phyloP scores from a whole-genome alignment of 2,888 invertebrate species.

The Eucriotettix oculatus region DNA sequence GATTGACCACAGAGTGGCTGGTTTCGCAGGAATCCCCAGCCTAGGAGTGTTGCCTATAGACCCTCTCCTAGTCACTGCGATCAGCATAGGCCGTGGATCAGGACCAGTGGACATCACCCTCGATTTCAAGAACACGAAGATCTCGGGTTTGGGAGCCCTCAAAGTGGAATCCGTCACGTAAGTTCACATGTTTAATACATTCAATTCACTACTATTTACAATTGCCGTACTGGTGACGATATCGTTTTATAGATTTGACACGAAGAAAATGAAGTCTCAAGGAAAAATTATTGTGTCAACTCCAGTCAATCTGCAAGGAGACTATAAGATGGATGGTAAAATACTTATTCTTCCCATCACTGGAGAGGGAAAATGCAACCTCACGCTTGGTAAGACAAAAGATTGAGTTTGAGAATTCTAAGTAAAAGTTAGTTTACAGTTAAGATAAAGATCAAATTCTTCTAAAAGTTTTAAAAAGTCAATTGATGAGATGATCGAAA shows the following conservation, averaged over 20 bases:
- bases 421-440: too few relatives aligned
- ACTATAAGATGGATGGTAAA: slow-evolving; percentile 50
- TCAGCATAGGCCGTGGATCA: slow-evolving; percentile 1
- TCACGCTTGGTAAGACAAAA: slow-evolving; percentile 38
- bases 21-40: slow-evolving; percentile 1
- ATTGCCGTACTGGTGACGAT: neutral
- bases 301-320: slow-evolving; percentile 44
- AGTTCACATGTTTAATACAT: neutral
- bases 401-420: too few relatives aligned
- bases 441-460: too few relatives aligned
- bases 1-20: too few relatives aligned
- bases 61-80: slow-evolving; percentile 1
- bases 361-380: slow-evolving; percentile 48
- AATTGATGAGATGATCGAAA: too few relatives aligned
- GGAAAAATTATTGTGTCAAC: slow-evolving; percentile 11
- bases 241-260: slow-evolving; percentile 29
- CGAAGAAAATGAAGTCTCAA: slow-evolving; percentile 23
- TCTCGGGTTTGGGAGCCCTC: neutral
- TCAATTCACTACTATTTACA: too few relatives aligned
- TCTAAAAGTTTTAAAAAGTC: too few relatives aligned
- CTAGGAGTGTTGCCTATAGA: slow-evolving; percentile 5
- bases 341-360: slow-evolving; percentile 47
- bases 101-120: slow-evolving; percentile 3
- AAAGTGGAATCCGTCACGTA: neutral
- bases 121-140: slow-evolving; percentile 1